Base-by-base conservation (phyloP, 2,113 vertebrate species). In the Phalacrocorax aristotelis region DNA sequence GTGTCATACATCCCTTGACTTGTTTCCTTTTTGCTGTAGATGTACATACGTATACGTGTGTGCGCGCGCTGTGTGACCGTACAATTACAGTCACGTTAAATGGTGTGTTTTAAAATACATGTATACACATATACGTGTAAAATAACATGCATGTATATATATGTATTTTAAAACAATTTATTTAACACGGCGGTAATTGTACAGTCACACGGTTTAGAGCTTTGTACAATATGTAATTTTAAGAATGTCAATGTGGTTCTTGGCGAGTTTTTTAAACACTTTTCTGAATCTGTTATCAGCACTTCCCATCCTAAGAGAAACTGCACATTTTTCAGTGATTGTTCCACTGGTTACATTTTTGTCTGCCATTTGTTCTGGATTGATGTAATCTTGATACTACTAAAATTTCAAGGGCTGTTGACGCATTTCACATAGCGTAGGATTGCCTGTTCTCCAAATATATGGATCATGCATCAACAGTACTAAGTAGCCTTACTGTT, bases 401-500 rank as follows among this genome's bases (percentile, higher is more conserved):
- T 89, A 92, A 78, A 93, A 89, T 93, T 96, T 94, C 90, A 96
- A 97, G 96, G 96, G 95, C 95, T 97, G 92, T 93, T 94, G 95
- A 89, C 86, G 83, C 86, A 62, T 96, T 95, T 95, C 96, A 95
- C 90, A 48, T 97, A 93, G 89, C 90, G 88, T 95, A 48, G 91
- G 93, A 93, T 97, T 95, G 95, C 94, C 93, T 94, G 93, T 95
- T 96, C 83, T 87, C 93, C 96, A 93, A 97, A 96, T 96, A 26
- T 83, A 96, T 93, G 96, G 94, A 96, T 97, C 95, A 30, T 96
- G 95, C 94, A 97, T 97, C 95, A 88, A 96, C 97, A 96, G 96
- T 97, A 96, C 94, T 85, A 87, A 72, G 94, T 96, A 97, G 96
- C 95, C 96, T 96, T 97, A 97, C 94, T 96, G 92, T 97, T 95